Percentiles rank a stretch among this genome's conserved stretches.
Conservation (phyloP, 1,140 invertebrate genomes). For the Limonius californicus region DNA sequence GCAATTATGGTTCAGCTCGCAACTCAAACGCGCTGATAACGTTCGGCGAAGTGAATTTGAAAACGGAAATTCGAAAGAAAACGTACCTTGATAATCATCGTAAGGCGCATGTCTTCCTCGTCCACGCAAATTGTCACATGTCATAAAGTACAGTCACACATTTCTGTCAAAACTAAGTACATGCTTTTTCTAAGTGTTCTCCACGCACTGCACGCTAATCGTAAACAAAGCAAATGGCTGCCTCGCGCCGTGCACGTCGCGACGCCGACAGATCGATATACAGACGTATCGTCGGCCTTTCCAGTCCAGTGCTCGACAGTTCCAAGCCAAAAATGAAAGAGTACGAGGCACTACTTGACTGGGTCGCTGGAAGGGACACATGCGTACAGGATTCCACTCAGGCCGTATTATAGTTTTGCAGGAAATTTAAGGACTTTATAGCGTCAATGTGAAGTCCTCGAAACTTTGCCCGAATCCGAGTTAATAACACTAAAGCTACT, state of each 20-base stretch:
- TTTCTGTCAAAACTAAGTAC: not conserved
- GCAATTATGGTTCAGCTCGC: not conserved
- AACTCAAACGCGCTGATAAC: too few species aligned
- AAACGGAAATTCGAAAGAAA: not conserved
- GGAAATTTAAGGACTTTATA: not conserved
- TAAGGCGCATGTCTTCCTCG: not conserved
- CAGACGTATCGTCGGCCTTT: slow-evolving; percentile 31
- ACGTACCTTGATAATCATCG: not conserved
- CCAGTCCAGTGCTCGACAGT: slow-evolving; percentile 17
- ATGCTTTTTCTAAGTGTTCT: slow-evolving; percentile 1
- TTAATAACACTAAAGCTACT: too few species aligned
- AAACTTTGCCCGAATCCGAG: too few species aligned
- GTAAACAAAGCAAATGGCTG: slow-evolving; percentile 48
- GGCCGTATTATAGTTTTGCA: slow-evolving; percentile 7
- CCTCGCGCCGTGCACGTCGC: slow-evolving; percentile 29
- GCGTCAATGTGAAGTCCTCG: too few species aligned
- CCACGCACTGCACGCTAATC: slow-evolving; percentile 31
- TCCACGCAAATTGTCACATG: slow-evolving; percentile 7
- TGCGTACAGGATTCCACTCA: slow-evolving; percentile 29
- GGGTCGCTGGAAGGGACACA: slow-evolving; percentile 34
- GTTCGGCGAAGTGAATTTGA: not conserved
- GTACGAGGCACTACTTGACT: slow-evolving; percentile 20
- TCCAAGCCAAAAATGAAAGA: slow-evolving; percentile 25
- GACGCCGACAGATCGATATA: slow-evolving; percentile 40
- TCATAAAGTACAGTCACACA: slow-evolving; percentile 9